Evolutionary conservation across 2,888 invertebrate species (phyloP).

Genomic region (Chymomyza caudatula): DNA sequence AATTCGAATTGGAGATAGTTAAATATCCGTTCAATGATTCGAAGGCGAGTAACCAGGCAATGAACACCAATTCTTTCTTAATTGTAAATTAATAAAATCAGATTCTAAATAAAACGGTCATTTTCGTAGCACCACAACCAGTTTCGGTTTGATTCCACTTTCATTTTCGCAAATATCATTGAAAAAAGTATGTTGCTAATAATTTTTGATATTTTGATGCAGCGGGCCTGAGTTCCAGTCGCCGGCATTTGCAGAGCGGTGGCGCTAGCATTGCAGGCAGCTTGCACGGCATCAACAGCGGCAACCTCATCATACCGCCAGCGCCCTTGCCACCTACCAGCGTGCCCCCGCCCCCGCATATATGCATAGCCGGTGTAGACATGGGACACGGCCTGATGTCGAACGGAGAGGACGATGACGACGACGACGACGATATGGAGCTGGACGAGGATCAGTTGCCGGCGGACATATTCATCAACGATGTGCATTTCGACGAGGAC

Average conservation of each 20-base stretch:
- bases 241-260: slow-evolving; percentile 77
- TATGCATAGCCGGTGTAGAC: slow-evolving; percentile 76
- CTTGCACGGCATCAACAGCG: slow-evolving; percentile 77
- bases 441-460: slow-evolving; percentile 72
- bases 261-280: slow-evolving; percentile 78
- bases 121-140: neutral
- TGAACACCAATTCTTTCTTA: too few species aligned
- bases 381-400: slow-evolving; percentile 72
- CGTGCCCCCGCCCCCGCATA: slow-evolving; percentile 78
- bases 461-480: slow-evolving; percentile 75
- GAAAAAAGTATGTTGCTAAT: too few species aligned
- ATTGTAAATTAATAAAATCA: too few species aligned
- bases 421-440: slow-evolving; percentile 72
- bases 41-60: too few species aligned
- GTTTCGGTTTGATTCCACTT: neutral
- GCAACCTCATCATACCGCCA: slow-evolving; percentile 77
- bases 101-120: too few species aligned
- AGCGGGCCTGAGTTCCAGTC: slow-evolving; percentile 78
- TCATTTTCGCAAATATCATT: neutral
- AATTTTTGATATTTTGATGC: neutral
- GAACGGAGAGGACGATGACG: slow-evolving; percentile 67
- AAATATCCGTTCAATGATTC: too few species aligned
- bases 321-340: slow-evolving; percentile 78
- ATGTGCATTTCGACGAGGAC: slow-evolving; percentile 74
- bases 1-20: too few species aligned